These are phyloP conservation scores for Danaus melanippus DNA, from an alignment of 1,140 invertebrate genomes.

Conservation along the genomic window DNA sequence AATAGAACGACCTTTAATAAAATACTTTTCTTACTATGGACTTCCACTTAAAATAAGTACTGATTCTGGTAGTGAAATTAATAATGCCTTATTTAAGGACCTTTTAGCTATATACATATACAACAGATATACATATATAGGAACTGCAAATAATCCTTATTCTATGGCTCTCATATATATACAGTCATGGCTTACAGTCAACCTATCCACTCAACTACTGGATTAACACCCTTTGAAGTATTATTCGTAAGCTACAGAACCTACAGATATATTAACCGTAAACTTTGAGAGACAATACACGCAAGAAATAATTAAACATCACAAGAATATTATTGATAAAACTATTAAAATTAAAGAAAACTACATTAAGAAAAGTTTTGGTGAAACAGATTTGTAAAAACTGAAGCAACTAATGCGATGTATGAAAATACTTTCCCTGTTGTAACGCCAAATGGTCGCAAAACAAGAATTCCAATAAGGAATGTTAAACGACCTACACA, in stretches of 20 bases:
- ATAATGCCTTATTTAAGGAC: slow-evolving; percentile 27
- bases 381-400: slow-evolving; percentile 14
- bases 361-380: too few species aligned
- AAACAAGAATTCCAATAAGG: slow-evolving; percentile 25
- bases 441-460: slow-evolving; percentile 12
- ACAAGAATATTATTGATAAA: slow-evolving; percentile 14
- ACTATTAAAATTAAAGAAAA: slow-evolving; percentile 8
- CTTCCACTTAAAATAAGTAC: slow-evolving; percentile 21
- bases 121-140: slow-evolving; percentile 35
- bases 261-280: slow-evolving; percentile 7
- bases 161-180: slow-evolving; percentile 38
- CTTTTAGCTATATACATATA: slow-evolving; percentile 33
- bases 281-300: slow-evolving; percentile 13
- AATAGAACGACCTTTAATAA: slow-evolving; percentile 23
- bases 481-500: slow-evolving; percentile 31
- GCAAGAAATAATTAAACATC: slow-evolving; percentile 22
- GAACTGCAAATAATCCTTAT: slow-evolving; percentile 36
- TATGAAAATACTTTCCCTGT: slow-evolving; percentile 20
- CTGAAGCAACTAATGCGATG: slow-evolving; percentile 19
- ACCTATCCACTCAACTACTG: slow-evolving; percentile 19
- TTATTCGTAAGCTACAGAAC: slow-evolving; percentile 21
- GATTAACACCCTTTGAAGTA: slow-evolving; percentile 22
- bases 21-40: slow-evolving; percentile 29
- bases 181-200: slow-evolving; percentile 25
- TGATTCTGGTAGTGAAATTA: slow-evolving; percentile 32